Evolutionary conservation across 30 jellyfish, hydroid and myxozoan species (phyloP).

Genomic region (Hydractinia echinata): DNA sequence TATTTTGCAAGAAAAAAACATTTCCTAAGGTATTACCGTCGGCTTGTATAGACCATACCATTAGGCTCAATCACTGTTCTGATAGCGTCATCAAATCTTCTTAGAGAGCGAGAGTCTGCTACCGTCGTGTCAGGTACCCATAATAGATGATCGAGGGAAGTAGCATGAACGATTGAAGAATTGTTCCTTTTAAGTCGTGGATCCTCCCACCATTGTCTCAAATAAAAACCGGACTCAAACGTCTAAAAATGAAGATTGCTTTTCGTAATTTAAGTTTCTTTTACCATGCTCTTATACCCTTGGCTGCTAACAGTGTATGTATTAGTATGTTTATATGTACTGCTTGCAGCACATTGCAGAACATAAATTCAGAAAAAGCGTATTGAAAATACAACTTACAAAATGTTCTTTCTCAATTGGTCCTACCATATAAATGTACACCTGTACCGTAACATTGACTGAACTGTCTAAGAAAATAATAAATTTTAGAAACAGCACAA

Average conservation of each 20-base stretch:
- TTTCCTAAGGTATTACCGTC: not conserved
- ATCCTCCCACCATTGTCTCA: constrained; percentile 14
- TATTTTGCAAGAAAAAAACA: not conserved
- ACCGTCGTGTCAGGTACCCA: constrained; percentile 2
- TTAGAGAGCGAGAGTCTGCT: not conserved
- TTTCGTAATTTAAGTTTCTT: no score
- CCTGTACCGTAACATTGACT: not conserved
- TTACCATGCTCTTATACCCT: no score
- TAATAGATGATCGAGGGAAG: constrained; percentile 1
- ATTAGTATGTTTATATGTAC: no score
- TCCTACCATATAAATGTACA: not conserved
- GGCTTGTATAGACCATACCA: not conserved
- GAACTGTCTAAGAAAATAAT: not conserved
- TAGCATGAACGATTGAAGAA: not conserved
- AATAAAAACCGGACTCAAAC: not conserved
- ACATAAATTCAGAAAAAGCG: no score
- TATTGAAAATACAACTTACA: not conserved
- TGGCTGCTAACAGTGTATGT: no score
- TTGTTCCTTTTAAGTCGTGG: not conserved
- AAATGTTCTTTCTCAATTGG: not conserved
- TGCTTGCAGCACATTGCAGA: no score
- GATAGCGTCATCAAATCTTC: not conserved
- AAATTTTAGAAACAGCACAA: not conserved
- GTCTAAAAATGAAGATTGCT: not conserved
- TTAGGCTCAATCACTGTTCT: not conserved